Evolutionary conservation across 2,888 invertebrate species (phyloP).

Genomic region (Rotaria magnacalcarata): DNA sequence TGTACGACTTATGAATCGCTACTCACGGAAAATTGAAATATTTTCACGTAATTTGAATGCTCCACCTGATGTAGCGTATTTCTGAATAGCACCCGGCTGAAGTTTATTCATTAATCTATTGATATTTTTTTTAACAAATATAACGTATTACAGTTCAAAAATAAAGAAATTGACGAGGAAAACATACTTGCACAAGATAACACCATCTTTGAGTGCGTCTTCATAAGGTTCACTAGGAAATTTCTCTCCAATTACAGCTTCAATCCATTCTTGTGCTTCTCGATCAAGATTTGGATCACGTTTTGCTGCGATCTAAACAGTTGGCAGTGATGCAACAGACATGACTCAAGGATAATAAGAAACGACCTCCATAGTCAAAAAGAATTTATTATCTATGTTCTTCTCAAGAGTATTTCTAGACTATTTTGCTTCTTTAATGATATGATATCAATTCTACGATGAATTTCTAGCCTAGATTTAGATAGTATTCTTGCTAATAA

Average conservation of each 20-base stretch:
- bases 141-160: not conserved
- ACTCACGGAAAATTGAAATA: slow-evolving; percentile 69
- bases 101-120: slow-evolving; percentile 79
- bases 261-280: slow-evolving; percentile 85
- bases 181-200: slow-evolving; percentile 74
- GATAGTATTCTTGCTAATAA: not conserved
- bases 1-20: not conserved
- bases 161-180: not conserved
- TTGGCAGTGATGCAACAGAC: not conserved
- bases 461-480: not conserved
- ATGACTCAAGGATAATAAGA: not conserved
- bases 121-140: slow-evolving; percentile 21
- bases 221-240: slow-evolving; percentile 75
- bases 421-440: not conserved
- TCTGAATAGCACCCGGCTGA: slow-evolving; percentile 85
- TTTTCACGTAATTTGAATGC: slow-evolving; percentile 96
- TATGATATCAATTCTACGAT: not conserved
- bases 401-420: not conserved
- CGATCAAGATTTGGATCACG: slow-evolving; percentile 57
- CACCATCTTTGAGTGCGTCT: slow-evolving; percentile 81
- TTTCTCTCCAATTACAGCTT: slow-evolving; percentile 77
- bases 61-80: slow-evolving; percentile 91
- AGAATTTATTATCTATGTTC: not conserved
- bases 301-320: slow-evolving; percentile 47
- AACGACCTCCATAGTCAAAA: not conserved